Evolutionary conservation across 2,797 vertebrate species (phyloP).

Genomic region (Caiman crocodilus): DNA sequence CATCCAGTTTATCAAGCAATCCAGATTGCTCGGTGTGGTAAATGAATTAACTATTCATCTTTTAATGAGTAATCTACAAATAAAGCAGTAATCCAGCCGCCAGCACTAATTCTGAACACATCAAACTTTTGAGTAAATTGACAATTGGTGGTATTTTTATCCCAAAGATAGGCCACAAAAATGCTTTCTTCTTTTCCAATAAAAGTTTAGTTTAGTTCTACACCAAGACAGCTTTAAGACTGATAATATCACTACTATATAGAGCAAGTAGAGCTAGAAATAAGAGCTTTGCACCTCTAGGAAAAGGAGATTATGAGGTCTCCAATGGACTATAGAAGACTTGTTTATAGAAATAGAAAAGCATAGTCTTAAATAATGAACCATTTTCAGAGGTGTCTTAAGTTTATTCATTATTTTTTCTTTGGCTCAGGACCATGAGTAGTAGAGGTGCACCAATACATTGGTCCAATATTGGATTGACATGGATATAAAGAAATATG

Average conservation of each 20-base stretch:
- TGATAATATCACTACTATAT: not conserved
- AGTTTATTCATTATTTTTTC: not conserved
- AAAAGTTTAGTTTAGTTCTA: not conserved
- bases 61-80: too few species aligned
- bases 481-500: too few species aligned
- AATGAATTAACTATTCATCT: not conserved
- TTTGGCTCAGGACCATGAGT: not conserved
- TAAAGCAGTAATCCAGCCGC: too few species aligned
- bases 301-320: not conserved
- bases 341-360: not conserved
- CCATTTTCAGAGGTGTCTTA: not conserved
- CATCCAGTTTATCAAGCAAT: not conserved
- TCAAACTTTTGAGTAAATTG: not conserved
- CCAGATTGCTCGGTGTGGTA: not conserved
- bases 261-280: not conserved
- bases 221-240: not conserved
- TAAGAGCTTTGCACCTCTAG: not conserved
- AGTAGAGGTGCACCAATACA: too few species aligned
- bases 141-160: not conserved
- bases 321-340: not conserved
- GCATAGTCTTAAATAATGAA: not conserved
- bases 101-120: not conserved
- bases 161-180: not conserved
- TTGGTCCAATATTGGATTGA: too few species aligned
- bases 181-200: not conserved